Base-by-base conservation (phyloP, 1,140 invertebrate genomes). In the Sinella curviseta region DNA sequence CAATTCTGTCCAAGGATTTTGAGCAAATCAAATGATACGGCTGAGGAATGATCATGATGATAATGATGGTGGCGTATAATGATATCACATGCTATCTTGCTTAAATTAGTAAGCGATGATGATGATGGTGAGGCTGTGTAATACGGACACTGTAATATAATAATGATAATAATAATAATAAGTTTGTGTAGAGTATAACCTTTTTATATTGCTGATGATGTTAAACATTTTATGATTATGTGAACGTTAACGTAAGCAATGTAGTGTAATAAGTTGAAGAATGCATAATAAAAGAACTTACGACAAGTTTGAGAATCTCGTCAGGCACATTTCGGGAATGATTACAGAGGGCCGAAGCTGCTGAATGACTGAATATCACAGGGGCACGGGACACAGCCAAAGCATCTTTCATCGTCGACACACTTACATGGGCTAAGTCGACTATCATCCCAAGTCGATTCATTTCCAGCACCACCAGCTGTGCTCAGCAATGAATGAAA, bases 361-460 rank as follows among this genome's bases (percentile, higher is more conserved):
- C 88, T 14, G 88, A 88, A 83, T 90, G 89, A 73, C 88, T 89
- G 85, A 87, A 89, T 74, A 90, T 89, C 55, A 90, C 87, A 1
- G 89, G 89, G 0, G 89, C 87, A 31, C 82, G 79, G 8, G 87
- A 83, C 1, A 86, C 83, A 1, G 77, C 77, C 12, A 90, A 82
- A 26, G 86, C 86, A 77, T 88, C 88, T 12, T 85, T 79, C 87
- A 89, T 88, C 1, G 88, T 89, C 34, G 85, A 81, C 16, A 86
- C 83, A 1, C 87, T 86, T 12, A 88, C 87, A 83, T 90, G 89
- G 12, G 88, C 86, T 76, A 90, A 83, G 81, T 90, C 89, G 0
- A 90, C 86, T 57, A 90, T 82, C 89, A 90, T 89, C 4, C 89
- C 89, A 0, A 84, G 80, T 35, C 84, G 80, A 74, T 85, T 84